Evolutionary conservation across 2,797 vertebrate genomes (phyloP).

Genomic region (Bufotes viridis): DNA sequence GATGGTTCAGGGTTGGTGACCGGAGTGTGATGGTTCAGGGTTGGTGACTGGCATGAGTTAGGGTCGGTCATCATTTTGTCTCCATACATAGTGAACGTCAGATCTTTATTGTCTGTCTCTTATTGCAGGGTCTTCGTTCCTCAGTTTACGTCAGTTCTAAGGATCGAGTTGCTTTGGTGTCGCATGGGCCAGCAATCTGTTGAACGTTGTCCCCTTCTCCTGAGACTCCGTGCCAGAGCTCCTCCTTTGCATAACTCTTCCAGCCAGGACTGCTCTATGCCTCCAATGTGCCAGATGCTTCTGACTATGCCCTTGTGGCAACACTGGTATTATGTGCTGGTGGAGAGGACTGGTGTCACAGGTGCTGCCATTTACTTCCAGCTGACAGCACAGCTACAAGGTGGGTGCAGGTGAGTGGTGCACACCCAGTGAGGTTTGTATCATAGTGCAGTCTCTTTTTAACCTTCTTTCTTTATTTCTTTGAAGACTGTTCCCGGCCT

Average conservation of each 20-base stretch:
- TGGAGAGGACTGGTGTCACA: constrained; percentile 84
- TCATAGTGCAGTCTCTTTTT: background rate
- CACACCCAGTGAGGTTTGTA: background rate
- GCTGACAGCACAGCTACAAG: constrained; percentile 89
- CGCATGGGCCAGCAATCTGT: constrained; percentile 77
- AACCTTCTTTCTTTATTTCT: background rate
- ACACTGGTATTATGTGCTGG: constrained; percentile 95
- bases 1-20: background rate
- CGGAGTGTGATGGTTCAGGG: background rate
- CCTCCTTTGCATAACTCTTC: constrained; percentile 96
- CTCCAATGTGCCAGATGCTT: constrained; percentile 82
- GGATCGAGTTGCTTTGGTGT: constrained; percentile 89
- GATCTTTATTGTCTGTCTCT: background rate
- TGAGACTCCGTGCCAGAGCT: constrained; percentile 90
- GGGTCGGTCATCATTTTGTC: background rate
- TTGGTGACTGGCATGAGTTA: too few species aligned
- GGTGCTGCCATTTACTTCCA: constrained; percentile 85
- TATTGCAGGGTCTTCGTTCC: constrained; percentile 90
- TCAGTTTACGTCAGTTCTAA: constrained; percentile 90
- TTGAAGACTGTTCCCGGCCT: constrained; percentile 88
- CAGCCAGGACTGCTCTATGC: constrained; percentile 84
- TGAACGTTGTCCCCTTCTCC: constrained; percentile 85
- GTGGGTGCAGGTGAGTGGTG: constrained; percentile 73
- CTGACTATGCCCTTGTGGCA: constrained; percentile 90
- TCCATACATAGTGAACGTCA: background rate